Evolutionary conservation across 2,113 vertebrate species (phyloP).

Genomic region (Carollia perspicillata): DNA sequence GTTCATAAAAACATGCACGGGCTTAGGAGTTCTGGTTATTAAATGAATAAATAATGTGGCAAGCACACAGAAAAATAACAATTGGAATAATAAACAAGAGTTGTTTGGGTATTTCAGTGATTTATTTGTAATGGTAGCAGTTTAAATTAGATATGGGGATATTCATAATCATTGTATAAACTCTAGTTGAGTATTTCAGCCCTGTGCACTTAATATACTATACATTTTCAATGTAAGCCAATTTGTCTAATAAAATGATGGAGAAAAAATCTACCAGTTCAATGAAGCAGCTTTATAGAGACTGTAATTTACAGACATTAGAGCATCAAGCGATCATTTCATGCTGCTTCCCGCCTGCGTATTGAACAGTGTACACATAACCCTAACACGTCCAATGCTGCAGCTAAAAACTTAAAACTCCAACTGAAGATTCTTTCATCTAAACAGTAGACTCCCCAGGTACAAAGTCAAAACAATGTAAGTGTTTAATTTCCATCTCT

Average conservation of each 20-base stretch:
- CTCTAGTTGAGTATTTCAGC: conserved; percentile 64
- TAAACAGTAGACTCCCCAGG: conserved; percentile 45
- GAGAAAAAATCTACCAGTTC: conserved; percentile 62
- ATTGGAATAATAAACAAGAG: conserved; percentile 78
- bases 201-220: conserved; percentile 61
- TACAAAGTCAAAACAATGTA: conserved; percentile 72
- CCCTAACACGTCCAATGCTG: conserved; percentile 43
- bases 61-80: conserved; percentile 64
- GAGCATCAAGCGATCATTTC: conserved; percentile 68
- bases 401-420: conserved; percentile 57
- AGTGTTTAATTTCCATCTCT: conserved; percentile 72
- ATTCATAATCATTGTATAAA: conserved; percentile 71
- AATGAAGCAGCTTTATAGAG: conserved; percentile 68
- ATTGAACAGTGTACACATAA: conserved; percentile 41
- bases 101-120: conserved; percentile 59
- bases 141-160: conserved; percentile 76
- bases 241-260: conserved; percentile 71
- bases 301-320: conserved; percentile 73
- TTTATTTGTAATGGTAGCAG: conserved; percentile 75
- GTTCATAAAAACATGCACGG: conserved; percentile 64
- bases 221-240: conserved; percentile 59
- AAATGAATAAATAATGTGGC: conserved; percentile 78
- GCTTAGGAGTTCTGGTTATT: conserved; percentile 72
- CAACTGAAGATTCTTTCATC: conserved; percentile 61
- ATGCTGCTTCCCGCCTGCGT: conserved; percentile 63